Evolutionary conservation across 2,888 invertebrate genomes (phyloP).

Genomic region (Nycteola revayana): DNA sequence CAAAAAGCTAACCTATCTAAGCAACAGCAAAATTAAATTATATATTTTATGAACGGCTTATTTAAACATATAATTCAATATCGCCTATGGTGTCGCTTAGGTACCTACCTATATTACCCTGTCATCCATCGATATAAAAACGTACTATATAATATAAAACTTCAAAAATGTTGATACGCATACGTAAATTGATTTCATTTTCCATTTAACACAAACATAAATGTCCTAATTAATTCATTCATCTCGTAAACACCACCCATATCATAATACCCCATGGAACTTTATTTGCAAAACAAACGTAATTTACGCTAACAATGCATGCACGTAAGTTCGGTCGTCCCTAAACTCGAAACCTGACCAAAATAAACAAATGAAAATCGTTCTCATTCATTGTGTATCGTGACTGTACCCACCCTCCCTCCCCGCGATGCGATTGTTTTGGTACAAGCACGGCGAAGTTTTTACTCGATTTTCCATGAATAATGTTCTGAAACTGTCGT

Average conservation of each 20-base stretch:
- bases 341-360: conserved; percentile 43
- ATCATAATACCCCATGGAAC: conserved; percentile 33
- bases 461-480: conserved; percentile 12
- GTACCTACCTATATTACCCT: no score
- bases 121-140: no score
- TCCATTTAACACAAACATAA: no score
- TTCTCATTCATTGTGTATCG: conserved; percentile 36
- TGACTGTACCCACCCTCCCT: conserved; percentile 40
- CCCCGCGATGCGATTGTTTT: conserved; percentile 39
- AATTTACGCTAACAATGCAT: conserved; percentile 63
- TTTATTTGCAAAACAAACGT: conserved; percentile 56
- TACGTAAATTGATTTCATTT: no score
- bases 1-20: no score
- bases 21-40: no score
- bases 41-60: no score
- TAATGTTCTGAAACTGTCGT: neutral
- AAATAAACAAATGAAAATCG: conserved; percentile 63
- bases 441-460: conserved; percentile 40
- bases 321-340: conserved; percentile 45
- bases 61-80: no score
- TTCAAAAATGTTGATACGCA: no score
- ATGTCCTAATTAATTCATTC: conserved; percentile 36
- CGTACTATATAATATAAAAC: no score
- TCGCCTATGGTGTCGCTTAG: no score
- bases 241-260: conserved; percentile 25